phyloP scores from a whole-genome alignment of 2,797 vertebrate genomes.

The Garrulus glandarius region DNA sequence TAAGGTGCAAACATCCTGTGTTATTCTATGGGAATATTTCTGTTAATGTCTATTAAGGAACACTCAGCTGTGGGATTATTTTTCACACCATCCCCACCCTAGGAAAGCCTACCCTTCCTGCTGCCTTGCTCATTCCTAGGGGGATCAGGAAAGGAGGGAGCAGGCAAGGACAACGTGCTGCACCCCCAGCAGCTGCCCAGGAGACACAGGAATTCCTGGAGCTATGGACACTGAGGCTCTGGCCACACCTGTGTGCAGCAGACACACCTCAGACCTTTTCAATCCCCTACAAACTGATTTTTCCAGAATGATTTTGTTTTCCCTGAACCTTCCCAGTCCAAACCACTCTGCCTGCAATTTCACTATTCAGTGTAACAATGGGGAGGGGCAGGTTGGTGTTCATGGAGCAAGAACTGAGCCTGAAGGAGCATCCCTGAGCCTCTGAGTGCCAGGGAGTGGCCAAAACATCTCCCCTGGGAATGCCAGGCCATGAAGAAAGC shows the following conservation, averaged over 20 bases:
- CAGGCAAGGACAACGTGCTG: neutral
- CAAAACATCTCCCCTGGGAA: neutral
- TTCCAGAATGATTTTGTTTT: neutral
- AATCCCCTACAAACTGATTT: neutral
- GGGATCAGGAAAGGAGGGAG: neutral
- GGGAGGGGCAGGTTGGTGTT: neutral
- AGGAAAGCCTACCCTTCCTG: neutral
- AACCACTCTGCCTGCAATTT: neutral
- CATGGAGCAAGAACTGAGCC: neutral
- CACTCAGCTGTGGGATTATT: neutral
- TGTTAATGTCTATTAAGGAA: conserved; percentile 10
- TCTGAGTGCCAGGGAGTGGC: neutral
- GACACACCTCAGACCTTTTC: neutral
- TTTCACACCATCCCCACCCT: neutral
- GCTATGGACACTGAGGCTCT: neutral
- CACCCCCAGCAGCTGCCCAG: conserved; percentile 21
- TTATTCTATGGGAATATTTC: conserved; percentile 53
- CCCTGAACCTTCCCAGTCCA: neutral
- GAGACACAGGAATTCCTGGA: neutral
- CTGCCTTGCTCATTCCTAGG: conserved; percentile 11
- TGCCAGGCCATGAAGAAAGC: conserved; percentile 7
- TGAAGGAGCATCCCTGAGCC: conserved; percentile 20
- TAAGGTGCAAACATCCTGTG: conserved; percentile 56
- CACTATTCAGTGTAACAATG: neutral
- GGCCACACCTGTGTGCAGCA: conserved; percentile 7